These are phyloP conservation scores for Apodemia mormo DNA, from an alignment of 2,888 invertebrate species.

Conservation along the genomic window DNA sequence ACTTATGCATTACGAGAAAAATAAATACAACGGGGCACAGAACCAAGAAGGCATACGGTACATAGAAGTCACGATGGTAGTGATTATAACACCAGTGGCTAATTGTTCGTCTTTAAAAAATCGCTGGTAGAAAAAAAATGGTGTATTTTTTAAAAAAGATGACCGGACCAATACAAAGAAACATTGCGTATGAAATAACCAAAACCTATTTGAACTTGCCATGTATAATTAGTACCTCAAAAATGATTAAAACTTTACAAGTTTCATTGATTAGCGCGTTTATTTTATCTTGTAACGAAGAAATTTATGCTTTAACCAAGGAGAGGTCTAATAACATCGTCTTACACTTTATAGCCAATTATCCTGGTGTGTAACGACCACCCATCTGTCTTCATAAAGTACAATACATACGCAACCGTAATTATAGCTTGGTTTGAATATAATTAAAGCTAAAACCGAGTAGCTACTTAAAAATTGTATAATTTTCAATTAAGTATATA, in stretches of 20 bases:
- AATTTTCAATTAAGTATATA: no score
- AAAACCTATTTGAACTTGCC: background rate
- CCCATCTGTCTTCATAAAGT: slow-evolving; percentile 64
- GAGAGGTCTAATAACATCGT: slow-evolving; percentile 41
- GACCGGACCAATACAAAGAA: no score
- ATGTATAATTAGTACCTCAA: background rate
- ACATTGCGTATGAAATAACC: background rate
- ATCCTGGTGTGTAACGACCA: slow-evolving; percentile 52
- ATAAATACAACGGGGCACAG: no score
- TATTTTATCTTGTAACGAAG: slow-evolving; percentile 21
- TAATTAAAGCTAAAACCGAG: background rate
- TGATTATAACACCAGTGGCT: no score
- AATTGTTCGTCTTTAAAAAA: no score
- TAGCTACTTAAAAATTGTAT: background rate
- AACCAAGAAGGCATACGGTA: no score
- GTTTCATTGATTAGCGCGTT: slow-evolving; percentile 6
- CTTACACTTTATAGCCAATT: slow-evolving; percentile 64
- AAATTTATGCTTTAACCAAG: slow-evolving; percentile 20
- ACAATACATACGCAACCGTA: slow-evolving; percentile 29
- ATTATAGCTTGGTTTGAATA: slow-evolving; percentile 2
- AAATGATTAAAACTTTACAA: background rate
- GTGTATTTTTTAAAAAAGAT: no score
- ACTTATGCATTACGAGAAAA: no score
- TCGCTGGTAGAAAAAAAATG: no score
- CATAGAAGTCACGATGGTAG: no score